phyloP scores from a whole-genome alignment of 2,888 invertebrate genomes.

The Tenthredo scrophulariae region DNA sequence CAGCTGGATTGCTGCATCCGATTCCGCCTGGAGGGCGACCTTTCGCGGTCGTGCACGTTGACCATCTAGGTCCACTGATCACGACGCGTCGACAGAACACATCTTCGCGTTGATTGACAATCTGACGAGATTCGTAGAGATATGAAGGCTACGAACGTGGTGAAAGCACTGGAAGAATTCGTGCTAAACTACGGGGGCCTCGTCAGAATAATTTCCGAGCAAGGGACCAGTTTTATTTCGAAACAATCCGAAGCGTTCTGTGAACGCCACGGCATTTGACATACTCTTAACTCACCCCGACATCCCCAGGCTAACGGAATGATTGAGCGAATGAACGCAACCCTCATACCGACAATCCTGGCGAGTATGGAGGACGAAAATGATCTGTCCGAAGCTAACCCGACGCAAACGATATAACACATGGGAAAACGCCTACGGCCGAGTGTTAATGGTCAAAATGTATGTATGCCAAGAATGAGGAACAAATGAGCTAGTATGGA shows the following conservation, averaged over 20 bases:
- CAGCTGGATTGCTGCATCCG: constrained; percentile 62
- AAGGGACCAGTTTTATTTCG: constrained; percentile 57
- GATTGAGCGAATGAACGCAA: constrained; percentile 55
- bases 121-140: constrained; percentile 59
- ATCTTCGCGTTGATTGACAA: constrained; percentile 62
- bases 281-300: constrained; percentile 55
- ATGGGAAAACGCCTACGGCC: too few relatives aligned
- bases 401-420: too few relatives aligned
- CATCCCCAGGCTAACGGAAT: constrained; percentile 62
- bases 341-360: constrained; percentile 33
- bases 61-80: constrained; percentile 62
- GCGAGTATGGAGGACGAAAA: background rate
- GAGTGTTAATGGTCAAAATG: too few relatives aligned
- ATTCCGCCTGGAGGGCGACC: constrained; percentile 62
- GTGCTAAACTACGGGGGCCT: background rate
- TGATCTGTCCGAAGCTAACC: too few relatives aligned
- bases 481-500: too few relatives aligned
- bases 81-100: constrained; percentile 56
- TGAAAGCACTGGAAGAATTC: background rate
- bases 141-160: background rate
- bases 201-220: constrained; percentile 55
- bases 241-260: constrained; percentile 56
- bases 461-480: too few relatives aligned
- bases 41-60: constrained; percentile 61
- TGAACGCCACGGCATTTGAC: constrained; percentile 53